A percentile compares a stretch with the other conserved stretches of the same genome.
Conservation (phyloP, 2,888 invertebrate species). For the Pogonocherus hispidulus region DNA sequence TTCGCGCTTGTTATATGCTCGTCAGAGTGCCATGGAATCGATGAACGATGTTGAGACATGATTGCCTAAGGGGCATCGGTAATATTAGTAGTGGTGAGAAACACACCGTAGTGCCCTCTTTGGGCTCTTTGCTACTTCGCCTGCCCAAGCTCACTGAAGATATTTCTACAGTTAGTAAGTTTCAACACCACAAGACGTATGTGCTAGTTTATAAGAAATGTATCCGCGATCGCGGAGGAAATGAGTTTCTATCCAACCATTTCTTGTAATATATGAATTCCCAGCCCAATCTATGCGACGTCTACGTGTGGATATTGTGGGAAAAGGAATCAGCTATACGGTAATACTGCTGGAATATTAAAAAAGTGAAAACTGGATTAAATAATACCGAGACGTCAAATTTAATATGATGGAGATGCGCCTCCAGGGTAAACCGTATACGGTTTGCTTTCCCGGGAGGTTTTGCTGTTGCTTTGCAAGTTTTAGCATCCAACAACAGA, state of each 20-base stretch:
- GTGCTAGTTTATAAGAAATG: no score
- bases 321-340: not conserved
- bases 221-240: no score
- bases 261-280: not conserved
- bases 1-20: no score
- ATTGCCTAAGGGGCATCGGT: no score
- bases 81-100: no score
- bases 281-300: not conserved
- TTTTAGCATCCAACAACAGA: not conserved
- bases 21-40: no score
- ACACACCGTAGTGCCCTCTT: no score
- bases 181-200: no score
- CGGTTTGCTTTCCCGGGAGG: not conserved
- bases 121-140: no score
- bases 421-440: not conserved
- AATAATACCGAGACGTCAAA: conserved; percentile 8
- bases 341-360: not conserved
- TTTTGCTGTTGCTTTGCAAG: not conserved
- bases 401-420: conserved; percentile 15
- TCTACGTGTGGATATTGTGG: not conserved
- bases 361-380: conserved; percentile 17
- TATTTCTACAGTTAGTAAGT: no score
- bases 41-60: no score
- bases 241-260: not conserved
- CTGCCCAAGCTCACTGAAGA: no score